Conservation (phyloP, 2,113 vertebrate genomes). For the Pluvialis apricaria region DNA sequence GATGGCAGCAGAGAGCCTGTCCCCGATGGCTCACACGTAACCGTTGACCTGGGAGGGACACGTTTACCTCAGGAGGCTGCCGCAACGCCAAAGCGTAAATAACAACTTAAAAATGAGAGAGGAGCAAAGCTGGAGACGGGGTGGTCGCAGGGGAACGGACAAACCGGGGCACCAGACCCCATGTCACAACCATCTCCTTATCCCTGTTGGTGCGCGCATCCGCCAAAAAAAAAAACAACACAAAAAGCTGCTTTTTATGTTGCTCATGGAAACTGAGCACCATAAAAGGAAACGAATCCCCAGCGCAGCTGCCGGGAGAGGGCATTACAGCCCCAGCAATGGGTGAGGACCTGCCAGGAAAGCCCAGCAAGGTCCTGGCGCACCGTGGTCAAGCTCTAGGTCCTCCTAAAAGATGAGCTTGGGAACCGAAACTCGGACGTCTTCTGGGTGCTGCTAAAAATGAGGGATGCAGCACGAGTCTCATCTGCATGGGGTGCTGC, state of each 20-base stretch:
- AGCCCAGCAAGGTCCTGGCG: neutral
- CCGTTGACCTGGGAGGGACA: too few relatives aligned
- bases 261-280: rapidly evolving
- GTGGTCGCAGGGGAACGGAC: rapidly evolving
- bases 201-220: rapidly evolving
- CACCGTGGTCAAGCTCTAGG: rapidly evolving
- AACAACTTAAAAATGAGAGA: neutral
- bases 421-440: neutral
- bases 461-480: neutral
- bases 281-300: rapidly evolving
- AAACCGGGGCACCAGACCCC: rapidly evolving
- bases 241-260: rapidly evolving
- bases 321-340: slow-evolving; percentile 5
- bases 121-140: neutral
- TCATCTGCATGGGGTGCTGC: neutral
- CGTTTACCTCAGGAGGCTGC: neutral
- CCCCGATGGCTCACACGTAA: neutral
- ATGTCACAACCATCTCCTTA: rapidly evolving
- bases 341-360: neutral
- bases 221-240: neutral
- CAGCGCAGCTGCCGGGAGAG: neutral
- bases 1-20: neutral
- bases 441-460: neutral
- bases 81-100: rapidly evolving
- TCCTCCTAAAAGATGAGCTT: neutral